Evolutionary conservation across 2,113 vertebrate species (phyloP), one percentile per base, ranked within the genome.

Genomic region (Aptenodytes patagonicus): DNA sequence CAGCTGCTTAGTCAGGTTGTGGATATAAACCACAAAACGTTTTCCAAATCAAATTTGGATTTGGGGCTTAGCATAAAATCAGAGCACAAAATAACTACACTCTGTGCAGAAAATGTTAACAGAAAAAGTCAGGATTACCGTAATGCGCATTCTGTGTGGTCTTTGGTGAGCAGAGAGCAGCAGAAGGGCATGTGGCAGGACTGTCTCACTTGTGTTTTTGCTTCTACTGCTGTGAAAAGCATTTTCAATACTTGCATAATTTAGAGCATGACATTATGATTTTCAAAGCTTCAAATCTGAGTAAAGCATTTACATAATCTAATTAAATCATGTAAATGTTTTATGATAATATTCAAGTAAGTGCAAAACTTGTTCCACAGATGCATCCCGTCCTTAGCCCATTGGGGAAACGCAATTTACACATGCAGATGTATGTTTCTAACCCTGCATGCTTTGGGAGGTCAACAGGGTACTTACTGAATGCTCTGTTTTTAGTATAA

Each of bases 301-400:
- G 77, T 83, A 78, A 93, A 90, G 69, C 78, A 97, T 97, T 97
- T 97, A 92, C 94, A 91, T 97, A 96, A 91, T 92, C 92, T 89
- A 95, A 95, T 97, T 96, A 97, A 97, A 94, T 95, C 51, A 96
- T 95, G 90, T 95, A 95, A 90, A 90, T 94, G 91, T 95, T 95
- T 97, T 90, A 94, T 94, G 83, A 60, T 87, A 92, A 96, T 96
- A 94, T 75, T 95, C 78, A 86, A 93, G 71, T 87, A 78, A 92
- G 93, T 77, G 93, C 28, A 46, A 91, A 96, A 93, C 87, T 93
- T 91, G 70, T 95, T 95, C 82, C 2, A 2, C 82, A 93, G 82
- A 89, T 77, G 71, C 82, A 80, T 90, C n/a, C 87, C 52, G 17
- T 91, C 94, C 72, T 82, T 62, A 34, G 62, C 52, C 93, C 82